Evolutionary conservation across 2,113 vertebrate species (phyloP).

Genomic region (Pseudopipra pipra): DNA sequence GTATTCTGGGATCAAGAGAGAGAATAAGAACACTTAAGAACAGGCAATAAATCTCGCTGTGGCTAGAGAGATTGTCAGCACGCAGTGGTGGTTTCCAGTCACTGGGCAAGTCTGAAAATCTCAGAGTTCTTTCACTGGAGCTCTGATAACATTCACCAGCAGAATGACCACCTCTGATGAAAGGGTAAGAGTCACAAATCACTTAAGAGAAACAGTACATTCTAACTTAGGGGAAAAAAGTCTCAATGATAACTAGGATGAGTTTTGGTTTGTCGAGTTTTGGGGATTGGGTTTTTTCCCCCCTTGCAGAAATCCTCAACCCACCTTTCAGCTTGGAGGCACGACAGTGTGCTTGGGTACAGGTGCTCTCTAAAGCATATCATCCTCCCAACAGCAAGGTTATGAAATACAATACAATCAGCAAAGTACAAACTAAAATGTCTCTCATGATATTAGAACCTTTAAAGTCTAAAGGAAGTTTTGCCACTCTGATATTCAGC

Average conservation of each 20-base stretch:
- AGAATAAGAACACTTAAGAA: not conserved
- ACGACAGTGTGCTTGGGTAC: not conserved
- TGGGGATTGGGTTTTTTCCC: fast-evolving
- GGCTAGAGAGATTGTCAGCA: not conserved
- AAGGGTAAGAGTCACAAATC: not conserved
- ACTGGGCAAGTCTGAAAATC: not conserved
- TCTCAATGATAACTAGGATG: not conserved
- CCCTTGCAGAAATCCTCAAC: not conserved
- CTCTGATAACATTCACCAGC: not conserved
- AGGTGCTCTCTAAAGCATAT: not conserved
- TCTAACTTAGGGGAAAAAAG: not conserved
- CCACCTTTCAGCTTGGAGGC: not conserved
- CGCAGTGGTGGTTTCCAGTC: not conserved
- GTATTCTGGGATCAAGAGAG: not conserved
- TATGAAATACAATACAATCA: fast-evolving
- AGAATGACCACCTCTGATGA: not conserved
- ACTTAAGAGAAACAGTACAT: not conserved
- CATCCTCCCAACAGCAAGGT: not conserved
- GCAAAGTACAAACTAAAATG: not conserved
- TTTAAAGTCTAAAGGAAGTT: not conserved
- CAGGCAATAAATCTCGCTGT: not conserved
- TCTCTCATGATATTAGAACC: not conserved
- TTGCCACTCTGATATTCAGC: not conserved
- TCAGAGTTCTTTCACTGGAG: not conserved
- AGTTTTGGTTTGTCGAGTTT: not conserved